Base-by-base conservation (phyloP, 1,140 invertebrate species). In the Saccostrea echinata region DNA sequence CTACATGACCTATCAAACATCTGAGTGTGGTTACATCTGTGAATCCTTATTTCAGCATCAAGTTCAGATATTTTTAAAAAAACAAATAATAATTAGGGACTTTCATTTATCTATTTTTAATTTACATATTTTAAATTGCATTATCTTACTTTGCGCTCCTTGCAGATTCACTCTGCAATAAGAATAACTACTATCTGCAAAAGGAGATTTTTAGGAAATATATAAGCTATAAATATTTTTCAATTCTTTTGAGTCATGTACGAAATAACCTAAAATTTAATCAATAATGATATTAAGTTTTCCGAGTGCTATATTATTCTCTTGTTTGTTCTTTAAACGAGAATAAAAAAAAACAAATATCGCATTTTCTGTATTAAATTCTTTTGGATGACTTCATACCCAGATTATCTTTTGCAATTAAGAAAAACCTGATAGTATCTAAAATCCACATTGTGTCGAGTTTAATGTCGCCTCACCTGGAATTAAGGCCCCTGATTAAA, bases 401-500 rank as follows among this genome's bases (percentile, higher is more conserved):
- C 68, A 71, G 68, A 71, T 71, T 71, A 71, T 71, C 68, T 33
- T 71, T 33, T 71, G 68, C 68, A 71, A 71, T 71, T 71, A 30
- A 71, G 68, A 33, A 27, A 33, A 71, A 71, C 27, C 24, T 71
- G 68, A 71, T 71, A 71, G 27, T 71, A 71, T 71, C 68, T 71
- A 71, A 33, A 71, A 71, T 71, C 24, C 24, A 33, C 68, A 71
- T 71, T 71, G 68, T 71, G 68, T 71, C 13, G 68, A 71, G 68
- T 71, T 71, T 71, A 71, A 71, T 71, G 68, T 71, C 68, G 24
- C 68, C 68, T 71, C 68, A 71, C 68, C 68, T 71, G 68, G 68
- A 27, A 71, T 71, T 71, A 64, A 71, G 68, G 68, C 68, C 68
- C 68, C 81, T 82, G 81, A 82, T 82, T 53, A 82, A 53, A 82